These are phyloP conservation scores for Micropterix aruncella DNA, from an alignment of 2,888 invertebrate genomes.

Conservation along the genomic window DNA sequence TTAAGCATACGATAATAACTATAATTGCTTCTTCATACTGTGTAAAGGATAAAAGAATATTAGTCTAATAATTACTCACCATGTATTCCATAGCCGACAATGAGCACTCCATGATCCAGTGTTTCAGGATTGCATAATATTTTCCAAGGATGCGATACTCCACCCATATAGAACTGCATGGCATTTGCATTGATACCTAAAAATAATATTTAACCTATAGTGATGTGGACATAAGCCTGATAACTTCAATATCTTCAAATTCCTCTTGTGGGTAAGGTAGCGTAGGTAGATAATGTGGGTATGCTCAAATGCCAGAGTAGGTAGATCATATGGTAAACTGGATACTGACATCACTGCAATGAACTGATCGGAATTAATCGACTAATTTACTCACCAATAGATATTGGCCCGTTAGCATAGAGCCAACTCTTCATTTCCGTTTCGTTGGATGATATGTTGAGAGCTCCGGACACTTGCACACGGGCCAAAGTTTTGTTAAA, in stretches of 20 bases:
- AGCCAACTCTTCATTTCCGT: conserved; percentile 87
- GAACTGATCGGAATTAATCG: too few species aligned
- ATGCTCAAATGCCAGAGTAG: neutral
- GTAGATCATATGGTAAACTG: too few species aligned
- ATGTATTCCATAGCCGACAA: conserved; percentile 81
- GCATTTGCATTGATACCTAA: conserved; percentile 82
- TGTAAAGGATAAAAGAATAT: too few species aligned
- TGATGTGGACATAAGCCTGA: too few species aligned
- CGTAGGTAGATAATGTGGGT: neutral
- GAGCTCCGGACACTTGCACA: conserved; percentile 61
- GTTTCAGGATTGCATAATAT: conserved; percentile 60
- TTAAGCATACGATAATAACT: too few species aligned
- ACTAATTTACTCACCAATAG: conserved; percentile 64
- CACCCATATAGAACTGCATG: conserved; percentile 94
- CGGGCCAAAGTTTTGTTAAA: conserved; percentile 48
- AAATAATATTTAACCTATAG: conserved; percentile 6
- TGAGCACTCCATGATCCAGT: conserved; percentile 90
- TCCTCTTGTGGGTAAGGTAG: too few species aligned
- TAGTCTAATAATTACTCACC: conserved; percentile 45
- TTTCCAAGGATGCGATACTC: conserved; percentile 85
- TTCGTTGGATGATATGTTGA: conserved; percentile 81
- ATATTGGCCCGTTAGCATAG: conserved; percentile 78
- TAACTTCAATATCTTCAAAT: too few species aligned
- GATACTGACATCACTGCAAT: too few species aligned
- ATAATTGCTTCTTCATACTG: too few species aligned